Percentiles rank a stretch among this genome's conserved stretches.
Evolutionary conservation across 2,797 vertebrate species (phyloP).

Genomic region (Threskiornis aethiopicus): DNA sequence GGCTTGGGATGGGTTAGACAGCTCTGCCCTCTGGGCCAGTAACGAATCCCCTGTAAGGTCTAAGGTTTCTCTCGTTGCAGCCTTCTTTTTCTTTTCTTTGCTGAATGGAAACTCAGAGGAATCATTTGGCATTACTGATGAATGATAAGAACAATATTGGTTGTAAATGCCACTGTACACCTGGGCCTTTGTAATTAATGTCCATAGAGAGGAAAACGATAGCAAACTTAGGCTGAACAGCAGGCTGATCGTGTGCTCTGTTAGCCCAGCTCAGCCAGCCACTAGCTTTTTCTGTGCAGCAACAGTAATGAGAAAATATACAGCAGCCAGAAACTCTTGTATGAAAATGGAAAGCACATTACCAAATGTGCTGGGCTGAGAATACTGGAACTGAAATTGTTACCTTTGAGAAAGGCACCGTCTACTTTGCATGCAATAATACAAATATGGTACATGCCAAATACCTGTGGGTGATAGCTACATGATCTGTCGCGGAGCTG

Average conservation of each 20-base stretch:
- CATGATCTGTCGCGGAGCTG: fast-evolving
- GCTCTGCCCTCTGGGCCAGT: background rate
- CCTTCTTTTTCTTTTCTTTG: background rate
- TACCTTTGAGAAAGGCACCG: background rate
- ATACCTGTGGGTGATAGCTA: background rate
- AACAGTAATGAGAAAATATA: background rate
- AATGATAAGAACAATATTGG: background rate
- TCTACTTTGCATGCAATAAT: background rate
- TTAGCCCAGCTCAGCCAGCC: background rate
- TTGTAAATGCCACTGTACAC: background rate
- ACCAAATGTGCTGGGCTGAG: background rate
- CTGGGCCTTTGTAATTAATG: background rate
- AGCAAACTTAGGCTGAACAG: background rate
- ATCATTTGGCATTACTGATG: background rate
- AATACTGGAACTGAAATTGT: background rate
- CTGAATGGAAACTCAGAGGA: background rate
- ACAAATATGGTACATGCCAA: background rate
- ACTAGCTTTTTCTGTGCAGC: background rate
- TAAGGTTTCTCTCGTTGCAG: background rate
- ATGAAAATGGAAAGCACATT: background rate
- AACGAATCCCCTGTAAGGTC: background rate
- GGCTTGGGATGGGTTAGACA: background rate
- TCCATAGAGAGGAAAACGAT: background rate
- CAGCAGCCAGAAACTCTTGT: background rate
- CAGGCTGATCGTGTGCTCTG: background rate